Evolutionary conservation across 35 echinoderm and acorn worm genomes (phyloP).

Genomic region (Acanthaster planci): DNA sequence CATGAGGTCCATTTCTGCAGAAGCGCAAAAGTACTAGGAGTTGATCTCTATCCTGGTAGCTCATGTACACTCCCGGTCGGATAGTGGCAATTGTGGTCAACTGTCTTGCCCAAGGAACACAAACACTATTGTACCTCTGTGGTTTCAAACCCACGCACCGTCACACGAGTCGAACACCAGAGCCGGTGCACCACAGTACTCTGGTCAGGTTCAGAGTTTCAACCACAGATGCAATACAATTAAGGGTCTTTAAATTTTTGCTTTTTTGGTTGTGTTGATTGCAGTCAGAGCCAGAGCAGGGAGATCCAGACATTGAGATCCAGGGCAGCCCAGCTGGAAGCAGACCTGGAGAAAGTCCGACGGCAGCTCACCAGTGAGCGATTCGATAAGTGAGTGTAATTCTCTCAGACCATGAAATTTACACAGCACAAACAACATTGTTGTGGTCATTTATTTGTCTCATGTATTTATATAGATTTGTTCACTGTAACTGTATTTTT

Average conservation of each 20-base stretch:
- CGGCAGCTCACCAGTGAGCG: constrained; percentile 89
- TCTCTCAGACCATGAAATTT: no score
- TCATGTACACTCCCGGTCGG: no score
- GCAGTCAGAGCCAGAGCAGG: constrained; percentile 78
- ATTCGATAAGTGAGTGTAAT: constrained; percentile 80
- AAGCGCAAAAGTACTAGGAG: no score
- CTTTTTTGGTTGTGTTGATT: neutral
- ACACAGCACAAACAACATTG: no score
- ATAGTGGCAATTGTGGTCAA: no score
- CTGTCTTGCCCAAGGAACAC: no score
- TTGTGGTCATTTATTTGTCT: neutral
- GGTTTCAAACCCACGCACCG: no score
- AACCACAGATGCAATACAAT: neutral
- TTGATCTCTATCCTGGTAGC: no score
- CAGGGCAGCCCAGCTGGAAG: constrained; percentile 76
- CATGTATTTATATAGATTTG: neutral
- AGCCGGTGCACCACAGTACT: neutral
- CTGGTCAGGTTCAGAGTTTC: neutral
- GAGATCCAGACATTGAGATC: constrained; percentile 86
- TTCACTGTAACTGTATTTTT: no score
- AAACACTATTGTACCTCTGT: no score
- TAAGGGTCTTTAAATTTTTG: no score
- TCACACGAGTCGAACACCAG: neutral
- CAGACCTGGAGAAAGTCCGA: constrained; percentile 69
- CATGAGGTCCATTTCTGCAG: no score